Evolutionary conservation across 2,113 vertebrate genomes (phyloP), one percentile per base, ranked within the genome.

Genomic region (Bujurquina vittata): DNA sequence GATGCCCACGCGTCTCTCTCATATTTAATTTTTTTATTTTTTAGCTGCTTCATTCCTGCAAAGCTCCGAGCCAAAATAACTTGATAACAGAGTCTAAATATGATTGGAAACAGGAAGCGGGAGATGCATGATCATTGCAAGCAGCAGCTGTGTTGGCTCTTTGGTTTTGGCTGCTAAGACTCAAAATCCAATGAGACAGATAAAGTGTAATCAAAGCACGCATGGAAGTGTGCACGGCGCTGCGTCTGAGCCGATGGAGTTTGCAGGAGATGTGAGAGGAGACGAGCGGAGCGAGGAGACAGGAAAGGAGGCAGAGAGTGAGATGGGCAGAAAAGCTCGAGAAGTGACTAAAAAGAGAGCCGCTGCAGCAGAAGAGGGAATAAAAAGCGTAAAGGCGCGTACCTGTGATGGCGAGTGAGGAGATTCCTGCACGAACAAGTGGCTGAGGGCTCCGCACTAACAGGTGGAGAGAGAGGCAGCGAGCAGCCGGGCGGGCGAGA

Each of bases 361-460:
- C 10, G 7, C 31, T 49, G 58, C 43, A 59, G 49, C 4, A 3
- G 10, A 40, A 46, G 10, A 31, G 5, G 10, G 3, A 26, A 49
- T 67, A 49, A 69, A 49, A 17, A 31, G 7, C 17, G 22, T 26
- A 43, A 29, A 67, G 18, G 5, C 22, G 63, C 93, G 84, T 95
- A 95, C 95, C 95, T 95, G 11, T 84, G 87, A 59, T 85, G 85
- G 91, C 65, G 92, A 88, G 88, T 83, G 75, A 84, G 84, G 81
- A 87, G 91, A 93, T 87, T 94, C 94, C 94, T 83, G 80, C 92
- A 93, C 90, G 90, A 94, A 91, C 91, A 85, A 89, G 84, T 91
- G 88, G 85, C 90, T 31, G 84, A 79, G 84, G 82, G 83, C 17
- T 94, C 85, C 62, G 89, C 84, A 91, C 92, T 92, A 93, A 95